phyloP scores from a whole-genome alignment of 2,113 vertebrate genomes.

The Sinosuthora webbiana region DNA sequence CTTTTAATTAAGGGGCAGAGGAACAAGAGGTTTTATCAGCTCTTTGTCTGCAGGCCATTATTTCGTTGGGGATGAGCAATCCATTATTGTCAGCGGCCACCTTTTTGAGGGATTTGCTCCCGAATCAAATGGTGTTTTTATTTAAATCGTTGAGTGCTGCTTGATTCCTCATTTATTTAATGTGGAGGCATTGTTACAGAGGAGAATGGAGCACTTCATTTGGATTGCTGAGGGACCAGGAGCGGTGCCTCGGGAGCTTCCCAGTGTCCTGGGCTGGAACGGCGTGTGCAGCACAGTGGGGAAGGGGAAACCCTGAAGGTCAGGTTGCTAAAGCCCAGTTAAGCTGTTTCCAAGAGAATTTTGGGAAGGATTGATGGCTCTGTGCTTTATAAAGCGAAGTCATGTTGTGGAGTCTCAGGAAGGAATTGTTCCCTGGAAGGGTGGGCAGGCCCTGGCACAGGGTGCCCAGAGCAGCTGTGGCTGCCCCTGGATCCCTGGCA shows the following conservation, averaged over 20 bases:
- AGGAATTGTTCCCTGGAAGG: background rate
- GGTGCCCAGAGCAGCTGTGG: background rate
- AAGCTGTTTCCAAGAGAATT: background rate
- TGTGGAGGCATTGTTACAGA: background rate
- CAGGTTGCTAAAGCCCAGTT: background rate
- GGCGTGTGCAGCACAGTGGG: accelerated
- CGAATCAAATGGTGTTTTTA: conserved; percentile 38
- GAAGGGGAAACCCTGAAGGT: background rate
- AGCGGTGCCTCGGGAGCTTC: background rate
- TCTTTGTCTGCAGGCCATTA: conserved; percentile 43
- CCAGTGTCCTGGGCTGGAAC: accelerated
- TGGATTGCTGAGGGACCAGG: background rate
- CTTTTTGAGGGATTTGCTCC: conserved; percentile 51
- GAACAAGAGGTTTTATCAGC: conserved; percentile 54
- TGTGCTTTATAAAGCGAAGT: background rate
- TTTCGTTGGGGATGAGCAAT: conserved; percentile 19
- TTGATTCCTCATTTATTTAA: conserved; percentile 21
- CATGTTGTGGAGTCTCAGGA: background rate
- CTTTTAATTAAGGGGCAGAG: conserved; percentile 59
- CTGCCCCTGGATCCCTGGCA: background rate
- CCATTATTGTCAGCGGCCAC: conserved; percentile 31
- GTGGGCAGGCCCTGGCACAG: background rate
- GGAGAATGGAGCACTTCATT: conserved; percentile 11
- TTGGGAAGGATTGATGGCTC: background rate
- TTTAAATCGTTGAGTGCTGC: background rate